Evolutionary conservation across 1,140 invertebrate genomes (phyloP), one percentile per base, ranked within the genome.

Genomic region (Drosophila leontia): DNA sequence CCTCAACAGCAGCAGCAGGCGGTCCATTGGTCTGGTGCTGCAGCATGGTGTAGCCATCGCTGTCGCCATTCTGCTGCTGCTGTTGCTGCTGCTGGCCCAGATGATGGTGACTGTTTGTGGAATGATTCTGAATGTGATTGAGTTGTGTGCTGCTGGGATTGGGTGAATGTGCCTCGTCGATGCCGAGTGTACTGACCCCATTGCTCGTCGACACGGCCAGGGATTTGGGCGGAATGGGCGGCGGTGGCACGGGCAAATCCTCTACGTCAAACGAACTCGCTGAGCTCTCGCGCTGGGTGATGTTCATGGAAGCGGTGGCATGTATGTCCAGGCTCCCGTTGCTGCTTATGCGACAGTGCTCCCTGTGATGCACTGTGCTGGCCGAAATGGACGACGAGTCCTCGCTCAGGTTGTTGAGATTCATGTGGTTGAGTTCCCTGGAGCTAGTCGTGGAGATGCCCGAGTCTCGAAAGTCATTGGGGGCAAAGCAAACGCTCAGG

Each of bases 361-460:
- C 91, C 0, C 91, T 77, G 68, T 92, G 91, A 44, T 92, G 91
- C 41, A 92, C 85, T 4, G 90, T 91, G 37, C 75, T 84, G 35
- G 80, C 26, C 8, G 91, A 92, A 9, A 82, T 71, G 1, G 74
- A 74, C 3, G 91, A 85, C 0, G 86, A 91, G 37, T 92, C 91
- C 15, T 91, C 90, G 60, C 87, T 91, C 12, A 92, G 68, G 72
- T 92, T 92, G 56, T 92, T 90, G 32, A 78, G 75, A 78, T 78
- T 87, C 55, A 92, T 63, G 34, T 92, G 81, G 34, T 92, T 91
- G 17, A 92, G 69, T 58, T 93, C 92, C 8, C 91, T 72, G 1
- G 91, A 91, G 55, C 91, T 92, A 9, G 92, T 91, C 2, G 92
- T 92, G 23, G 92, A 92, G 32, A 93, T 93, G 45, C 92, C 92